Base-by-base conservation (phyloP, 2,888 invertebrate species). In the Polylopha cassiicola region DNA sequence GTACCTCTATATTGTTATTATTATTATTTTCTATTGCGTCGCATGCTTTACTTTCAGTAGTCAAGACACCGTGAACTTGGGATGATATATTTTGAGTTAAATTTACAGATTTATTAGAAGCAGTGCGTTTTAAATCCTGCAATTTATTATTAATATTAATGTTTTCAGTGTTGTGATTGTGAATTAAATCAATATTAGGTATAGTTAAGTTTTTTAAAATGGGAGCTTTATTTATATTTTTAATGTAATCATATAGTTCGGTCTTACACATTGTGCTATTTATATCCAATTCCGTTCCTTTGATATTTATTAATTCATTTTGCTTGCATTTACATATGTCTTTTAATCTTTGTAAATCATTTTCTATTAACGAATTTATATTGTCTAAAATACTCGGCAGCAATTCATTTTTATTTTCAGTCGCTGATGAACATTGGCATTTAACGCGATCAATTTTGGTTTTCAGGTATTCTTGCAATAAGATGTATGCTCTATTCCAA, bases 391-490 rank as follows among this genome's bases (percentile, higher is more conserved):
- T 53, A 23, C 61, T 56, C 4, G 74, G 68, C 32, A 81, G 53
- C 15, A 66, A 32, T 1, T 38, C 36, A 8, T 65, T 51, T 46
- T 62, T 62, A 33, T 49, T 56, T 21, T 63, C 49, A 9, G 59
- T 55, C 24, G 48, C 47, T 3, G 57, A 37, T 27, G 54, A 38
- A 53, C 78, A 78, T 17, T 58, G 45, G 50, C 80, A 80, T 44
- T 77, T 64, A 6, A 73, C 70, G 27, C 68, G 70, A 44, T 74
- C 67, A 11, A 85, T 69, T 75, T 85, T 85, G 1, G 66, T 61
- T 61, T 73, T 78, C 24, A 85, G 61, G 61, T 84, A 85, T 58
- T 85, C 85, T 60, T 79, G 73, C 34, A 85, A 55, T 48, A 85
- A 58, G 26, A 62, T 64, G 42, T 76, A 76, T 1, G 78, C 82